A percentile compares a stretch with the other conserved stretches of the same genome.
Conservation (phyloP, 2,113 vertebrate species). For the Acanthochromis polyacanthus region DNA sequence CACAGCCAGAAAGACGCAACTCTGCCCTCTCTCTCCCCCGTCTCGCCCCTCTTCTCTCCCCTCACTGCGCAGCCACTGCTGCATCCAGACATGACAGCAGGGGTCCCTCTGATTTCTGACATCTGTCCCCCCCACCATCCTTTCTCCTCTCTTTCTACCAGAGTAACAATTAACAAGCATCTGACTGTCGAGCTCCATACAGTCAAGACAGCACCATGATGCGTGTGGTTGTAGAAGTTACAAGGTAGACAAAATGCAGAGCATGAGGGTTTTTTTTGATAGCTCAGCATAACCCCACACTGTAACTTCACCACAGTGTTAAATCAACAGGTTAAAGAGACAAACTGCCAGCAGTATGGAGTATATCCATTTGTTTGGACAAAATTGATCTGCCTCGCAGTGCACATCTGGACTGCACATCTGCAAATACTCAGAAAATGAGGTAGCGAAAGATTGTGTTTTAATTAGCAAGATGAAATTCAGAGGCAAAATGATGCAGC, state of each 20-base stretch:
- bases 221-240: slow-evolving; percentile 53
- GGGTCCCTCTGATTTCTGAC: slow-evolving; percentile 71
- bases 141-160: slow-evolving; percentile 15
- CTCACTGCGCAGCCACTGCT: slow-evolving; percentile 57
- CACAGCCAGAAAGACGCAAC: slow-evolving; percentile 53
- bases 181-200: slow-evolving; percentile 64
- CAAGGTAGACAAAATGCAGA: not conserved
- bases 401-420: not conserved
- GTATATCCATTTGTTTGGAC: too few species aligned
- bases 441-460: not conserved
- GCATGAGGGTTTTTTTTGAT: not conserved
- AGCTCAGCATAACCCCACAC: slow-evolving; percentile 51
- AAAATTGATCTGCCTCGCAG: not conserved
- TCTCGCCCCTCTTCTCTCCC: not conserved
- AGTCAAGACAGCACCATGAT: slow-evolving; percentile 56
- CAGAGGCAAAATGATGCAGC: slow-evolving; percentile 3
- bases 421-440: not conserved
- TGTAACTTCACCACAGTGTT: slow-evolving; percentile 54
- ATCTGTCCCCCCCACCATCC: slow-evolving; percentile 43
- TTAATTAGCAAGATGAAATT: slow-evolving; percentile 25
- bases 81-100: slow-evolving; percentile 65
- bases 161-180: slow-evolving; percentile 72
- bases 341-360: not conserved
- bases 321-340: slow-evolving; percentile 72
- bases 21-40: slow-evolving; percentile 23